Base-by-base conservation (phyloP, 2,797 vertebrate genomes). In the Microctenopoma steveboyesi region DNA sequence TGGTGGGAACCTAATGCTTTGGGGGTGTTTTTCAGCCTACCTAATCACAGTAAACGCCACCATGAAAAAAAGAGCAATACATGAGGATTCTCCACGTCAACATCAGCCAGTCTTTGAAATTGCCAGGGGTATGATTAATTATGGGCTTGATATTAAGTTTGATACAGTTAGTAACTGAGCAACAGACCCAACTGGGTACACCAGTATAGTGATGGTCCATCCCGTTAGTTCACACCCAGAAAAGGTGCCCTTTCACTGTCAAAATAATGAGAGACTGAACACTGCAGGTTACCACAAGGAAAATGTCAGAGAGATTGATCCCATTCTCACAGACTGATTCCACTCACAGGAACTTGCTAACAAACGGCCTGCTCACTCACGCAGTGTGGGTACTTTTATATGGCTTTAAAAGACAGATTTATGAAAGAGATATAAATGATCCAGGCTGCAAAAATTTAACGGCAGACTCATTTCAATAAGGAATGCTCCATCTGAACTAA, bases 261-360 rank as follows among this genome's bases (percentile, higher is more conserved):
- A 81, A 81, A 90, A 88, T 86, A 91, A 91, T 86, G 83, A 89
- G 74, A 83, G 77, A 81, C 39, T 76, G 81, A 88, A 77, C 85
- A 78, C 83, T 48, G 81, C 74, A 84, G 78, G 86, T 83, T 83
- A 82, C 66, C 80, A 79, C 55, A 52, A 77, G 72, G 64, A 81
- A 90, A 92, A 91, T 88, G 89, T 91, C 89, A 88, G 70, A 76
- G 22, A 84, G 84, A 90, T 90, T 90, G 90, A 93, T 91, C 86
- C 71, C 43, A 53, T 69, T 85, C 74, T 69, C 70, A 56, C 40
- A 66, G 84, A 88, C 70, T 88, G 83, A 88, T 88, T 78, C 57
- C 14, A 35, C 81, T 72, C 75, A 68, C 59, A 75, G 74, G 74
- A 82, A 57, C 76, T 79, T 74, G 73, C 78, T 83, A 64, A 86